Conservation (phyloP, 1,140 invertebrate species). For the Colletes gigas region DNA sequence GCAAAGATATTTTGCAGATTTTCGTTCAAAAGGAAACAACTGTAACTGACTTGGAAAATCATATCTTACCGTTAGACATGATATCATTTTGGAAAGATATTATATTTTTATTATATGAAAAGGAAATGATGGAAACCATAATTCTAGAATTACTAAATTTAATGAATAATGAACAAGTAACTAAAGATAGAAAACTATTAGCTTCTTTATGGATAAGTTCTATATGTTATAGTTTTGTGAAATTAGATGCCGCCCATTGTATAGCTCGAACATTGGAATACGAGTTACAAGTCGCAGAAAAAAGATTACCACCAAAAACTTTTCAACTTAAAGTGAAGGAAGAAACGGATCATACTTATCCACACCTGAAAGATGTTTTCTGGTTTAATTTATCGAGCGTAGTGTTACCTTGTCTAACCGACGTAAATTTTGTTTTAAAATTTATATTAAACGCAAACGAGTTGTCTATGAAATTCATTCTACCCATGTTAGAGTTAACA, state of each 20-base stretch:
- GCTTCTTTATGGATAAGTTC: conserved; percentile 82
- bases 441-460: conserved; percentile 71
- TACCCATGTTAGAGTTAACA: conserved; percentile 68
- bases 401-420: conserved; percentile 64
- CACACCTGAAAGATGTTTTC: conserved; percentile 60
- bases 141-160: conserved; percentile 80
- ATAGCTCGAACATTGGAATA: conserved; percentile 71
- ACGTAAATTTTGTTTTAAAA: conserved; percentile 66
- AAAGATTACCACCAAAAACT: conserved; percentile 48
- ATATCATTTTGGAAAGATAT: conserved; percentile 81
- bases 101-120: conserved; percentile 80
- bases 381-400: conserved; percentile 63
- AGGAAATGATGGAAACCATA: conserved; percentile 80
- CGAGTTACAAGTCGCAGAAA: conserved; percentile 46
- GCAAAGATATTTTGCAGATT: conserved; percentile 65
- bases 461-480: conserved; percentile 65
- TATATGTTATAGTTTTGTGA: conserved; percentile 79
- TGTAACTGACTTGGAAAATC: conserved; percentile 9
- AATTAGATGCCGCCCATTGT: conserved; percentile 73
- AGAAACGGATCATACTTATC: conserved; percentile 57
- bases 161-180: conserved; percentile 72
- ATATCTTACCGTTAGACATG: conserved; percentile 66
- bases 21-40: conserved; percentile 53
- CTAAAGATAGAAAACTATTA: conserved; percentile 72
- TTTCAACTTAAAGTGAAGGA: conserved; percentile 58